Base-by-base conservation (phyloP, 2,797 vertebrate species). In the Silurus aristotelis region DNA sequence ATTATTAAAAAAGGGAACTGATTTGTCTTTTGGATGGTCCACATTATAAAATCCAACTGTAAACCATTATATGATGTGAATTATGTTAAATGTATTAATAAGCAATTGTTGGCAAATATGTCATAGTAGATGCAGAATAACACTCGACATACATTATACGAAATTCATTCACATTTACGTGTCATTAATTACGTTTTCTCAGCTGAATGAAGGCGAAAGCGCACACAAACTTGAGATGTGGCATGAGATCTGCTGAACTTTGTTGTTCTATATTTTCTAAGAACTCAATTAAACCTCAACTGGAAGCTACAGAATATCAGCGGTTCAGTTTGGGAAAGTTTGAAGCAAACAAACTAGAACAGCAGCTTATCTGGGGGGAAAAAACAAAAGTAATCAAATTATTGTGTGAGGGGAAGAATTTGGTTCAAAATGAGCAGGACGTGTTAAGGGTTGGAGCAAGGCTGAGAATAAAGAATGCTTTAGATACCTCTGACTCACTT, bases 171-270 rank as follows among this genome's bases (percentile, higher is more conserved):
- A 7, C 48, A 52, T 52, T 52, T 52, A 52, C 9, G 31, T 38
- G 31, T 38, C 31, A 38, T 38, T 38, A 38, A 38, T 38, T 38
- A 38, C 31, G 1, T 38, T 38, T 38, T 38, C 31, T 38, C 77
- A 68, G 79, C 79, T 81, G 79, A 43, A n/a, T 52, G 63, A 67
- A 81, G n/a, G 31, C 55, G 61, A 15, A 9, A 72, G 19, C 5
- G 10, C 12, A 43, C 70, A 22, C 43, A 12, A 5, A 25, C 14
- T n/a, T 46, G 46, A 14, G 60, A 31, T 17, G 71, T 25, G 22
- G 15, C 22, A 6, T 25, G n/a, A 75, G 52, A n/a, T 17, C 48
- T 55, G 52, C 17, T 6, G 15, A 58, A 31, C 43, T 72, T 46
- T 25, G 38, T 71, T 6, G 38, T 71, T 8, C 0, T 3, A 1